Evolutionary conservation across 2,113 vertebrate species (phyloP).

Genomic region (Engraulis encrasicolus): DNA sequence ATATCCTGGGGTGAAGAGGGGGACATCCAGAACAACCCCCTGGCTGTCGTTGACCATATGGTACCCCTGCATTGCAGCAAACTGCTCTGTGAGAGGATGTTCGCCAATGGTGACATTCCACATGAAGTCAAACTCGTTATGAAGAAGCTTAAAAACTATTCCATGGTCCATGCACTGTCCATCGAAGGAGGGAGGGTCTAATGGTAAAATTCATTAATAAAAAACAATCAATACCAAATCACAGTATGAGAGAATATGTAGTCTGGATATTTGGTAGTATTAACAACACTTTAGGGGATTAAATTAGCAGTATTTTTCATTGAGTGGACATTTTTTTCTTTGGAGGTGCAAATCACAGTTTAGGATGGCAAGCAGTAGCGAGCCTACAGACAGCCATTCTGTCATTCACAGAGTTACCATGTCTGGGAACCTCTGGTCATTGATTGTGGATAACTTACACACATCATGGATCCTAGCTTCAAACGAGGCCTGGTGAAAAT

Average conservation of each 20-base stretch:
- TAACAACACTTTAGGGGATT: too few relatives aligned
- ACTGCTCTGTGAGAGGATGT: constrained; percentile 52
- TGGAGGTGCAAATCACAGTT: too few relatives aligned
- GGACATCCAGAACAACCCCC: constrained; percentile 57
- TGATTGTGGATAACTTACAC: constrained; percentile 54
- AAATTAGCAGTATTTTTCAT: too few relatives aligned
- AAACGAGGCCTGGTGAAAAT: constrained; percentile 23
- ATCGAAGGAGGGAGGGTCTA: constrained; percentile 57
- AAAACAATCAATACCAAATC: background rate
- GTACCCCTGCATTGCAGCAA: constrained; percentile 61
- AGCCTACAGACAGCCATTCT: background rate
- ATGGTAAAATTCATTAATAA: constrained; percentile 32
- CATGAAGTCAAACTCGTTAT: constrained; percentile 50
- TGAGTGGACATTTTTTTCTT: background rate
- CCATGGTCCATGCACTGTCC: constrained; percentile 45
- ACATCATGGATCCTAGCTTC: constrained; percentile 37
- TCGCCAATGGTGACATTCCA: constrained; percentile 58
- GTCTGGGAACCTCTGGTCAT: background rate
- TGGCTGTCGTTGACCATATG: constrained; percentile 56
- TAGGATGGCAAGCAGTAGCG: too few relatives aligned
- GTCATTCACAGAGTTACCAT: background rate
- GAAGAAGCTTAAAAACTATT: constrained; percentile 57
- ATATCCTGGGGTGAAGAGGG: constrained; percentile 62
- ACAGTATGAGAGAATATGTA: background rate
- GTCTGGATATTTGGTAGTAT: too few relatives aligned